Evolutionary conservation across 2,797 vertebrate species (phyloP), one percentile per base, ranked within the genome.

Genomic region (Basileuterus tristriatus): DNA sequence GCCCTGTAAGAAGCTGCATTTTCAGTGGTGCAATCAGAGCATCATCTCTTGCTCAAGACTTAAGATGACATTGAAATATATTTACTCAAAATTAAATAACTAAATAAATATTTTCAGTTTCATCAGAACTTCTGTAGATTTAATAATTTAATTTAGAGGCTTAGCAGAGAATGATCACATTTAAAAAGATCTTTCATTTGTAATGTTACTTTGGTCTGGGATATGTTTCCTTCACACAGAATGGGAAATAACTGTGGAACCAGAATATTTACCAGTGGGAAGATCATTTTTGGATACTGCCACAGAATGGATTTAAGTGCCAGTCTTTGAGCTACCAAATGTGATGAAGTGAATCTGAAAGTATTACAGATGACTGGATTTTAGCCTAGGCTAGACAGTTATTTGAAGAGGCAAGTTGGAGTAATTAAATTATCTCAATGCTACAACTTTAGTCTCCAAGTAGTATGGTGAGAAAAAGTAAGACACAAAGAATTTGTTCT

Each of bases 21-120:
- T 92, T 76, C 67, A 67, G 41, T 9, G 2, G 21, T 53, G 56
- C 34, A 91, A 65, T 83, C 58, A 81, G 39, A 71, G 62, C 55
- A 69, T 50, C 19, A 16, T 71, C n/a, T 72, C 47, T 79, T 87
- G 16, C 34, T 88, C 24, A 68, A 55, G 50, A 94, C 44, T 88
- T 81, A 67, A 79, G 52, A 87, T 78, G 67, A 74, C 72, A 83
- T 65, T 79, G 79, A 92, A 41, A 41, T 86, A 56, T 74, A 81
- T 92, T 74, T 88, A n/a, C 21, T 76, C 36, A 56, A 90, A 79
- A 22, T 82, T 90, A 83, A 86, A 90, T 88, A 95, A 70, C 24
- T 56, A 53, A 67, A 72, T 20, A 89, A 90, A 53, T 91, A 64
- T 81, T 92, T 92, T 77, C n/a, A 50, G 20, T 63, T 95, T 92